Evolutionary conservation across 1,140 invertebrate genomes (phyloP).

Genomic region (Chrysomallon squamiferum): DNA sequence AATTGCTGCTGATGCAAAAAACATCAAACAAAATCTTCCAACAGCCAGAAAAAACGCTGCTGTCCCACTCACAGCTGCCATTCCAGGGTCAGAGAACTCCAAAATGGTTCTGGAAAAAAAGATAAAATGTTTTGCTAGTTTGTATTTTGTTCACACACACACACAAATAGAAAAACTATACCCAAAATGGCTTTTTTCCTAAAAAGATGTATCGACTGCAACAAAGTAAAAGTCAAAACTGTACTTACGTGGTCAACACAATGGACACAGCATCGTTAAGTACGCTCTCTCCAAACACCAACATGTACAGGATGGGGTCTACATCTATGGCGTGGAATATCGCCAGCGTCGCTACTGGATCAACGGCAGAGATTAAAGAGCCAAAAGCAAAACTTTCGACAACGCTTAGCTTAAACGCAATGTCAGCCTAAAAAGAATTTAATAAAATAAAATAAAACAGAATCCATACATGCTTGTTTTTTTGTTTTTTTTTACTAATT

Average conservation of each 20-base stretch:
- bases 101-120: slow-evolving; percentile 49
- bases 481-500: not conserved
- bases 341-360: slow-evolving; percentile 93
- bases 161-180: too few relatives aligned
- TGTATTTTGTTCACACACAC: too few relatives aligned
- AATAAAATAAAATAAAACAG: not conserved
- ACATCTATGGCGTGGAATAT: slow-evolving; percentile 98
- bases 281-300: slow-evolving; percentile 98
- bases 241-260: slow-evolving; percentile 90
- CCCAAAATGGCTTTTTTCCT: too few relatives aligned
- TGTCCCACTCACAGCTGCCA: slow-evolving; percentile 72
- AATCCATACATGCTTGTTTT: too few relatives aligned
- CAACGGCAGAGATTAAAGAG: slow-evolving; percentile 97
- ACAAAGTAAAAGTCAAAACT: not conserved
- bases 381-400: slow-evolving; percentile 99
- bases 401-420: slow-evolving; percentile 89
- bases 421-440: slow-evolving; percentile 65
- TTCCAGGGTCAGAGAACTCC: slow-evolving; percentile 75
- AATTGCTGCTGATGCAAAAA: slow-evolving; percentile 97
- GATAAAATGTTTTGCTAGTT: too few relatives aligned
- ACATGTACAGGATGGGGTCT: slow-evolving; percentile 92
- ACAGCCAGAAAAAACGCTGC: slow-evolving; percentile 90
- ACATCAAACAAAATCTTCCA: slow-evolving; percentile 93
- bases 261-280: slow-evolving; percentile 98
- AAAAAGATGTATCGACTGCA: too few relatives aligned